phyloP scores from a whole-genome alignment of 1,140 invertebrate species.

The Drosophila baimaii region DNA sequence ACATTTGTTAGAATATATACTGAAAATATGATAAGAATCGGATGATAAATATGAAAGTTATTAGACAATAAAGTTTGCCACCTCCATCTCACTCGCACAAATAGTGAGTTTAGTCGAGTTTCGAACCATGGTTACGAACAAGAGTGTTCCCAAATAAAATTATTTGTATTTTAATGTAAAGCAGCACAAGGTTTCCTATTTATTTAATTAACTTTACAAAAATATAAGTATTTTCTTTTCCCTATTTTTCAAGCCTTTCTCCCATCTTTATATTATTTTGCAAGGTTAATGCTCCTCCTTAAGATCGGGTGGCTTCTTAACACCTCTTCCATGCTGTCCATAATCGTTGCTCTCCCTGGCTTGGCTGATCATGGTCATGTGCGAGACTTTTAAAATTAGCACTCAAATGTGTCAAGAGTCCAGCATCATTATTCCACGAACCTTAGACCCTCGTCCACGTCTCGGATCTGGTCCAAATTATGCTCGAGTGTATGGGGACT shows the following conservation, averaged over 20 bases:
- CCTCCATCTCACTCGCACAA: neutral
- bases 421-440: slow-evolving; percentile 64
- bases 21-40: neutral
- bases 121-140: too few species aligned
- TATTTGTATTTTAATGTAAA: too few species aligned
- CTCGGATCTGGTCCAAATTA: slow-evolving; percentile 46
- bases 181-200: too few species aligned
- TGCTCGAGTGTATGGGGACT: slow-evolving; percentile 37
- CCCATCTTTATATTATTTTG: neutral
- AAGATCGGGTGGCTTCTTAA: neutral
- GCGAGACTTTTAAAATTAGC: slow-evolving; percentile 66
- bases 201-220: neutral
- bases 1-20: rapidly evolving
- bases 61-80: too few species aligned
- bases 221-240: neutral
- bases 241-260: neutral
- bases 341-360: slow-evolving; percentile 41
- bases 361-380: slow-evolving; percentile 44
- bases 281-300: slow-evolving; percentile 4
- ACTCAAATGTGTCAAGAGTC: slow-evolving; percentile 71
- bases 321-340: slow-evolving; percentile 20
- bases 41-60: neutral
- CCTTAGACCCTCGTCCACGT: slow-evolving; percentile 52
- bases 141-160: neutral
- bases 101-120: neutral